A percentile compares a stretch with the other conserved stretches of the same genome.
These are phyloP conservation scores for Magallana ariakensis DNA, from an alignment of 1,140 invertebrate genomes.

Conservation along the genomic window DNA sequence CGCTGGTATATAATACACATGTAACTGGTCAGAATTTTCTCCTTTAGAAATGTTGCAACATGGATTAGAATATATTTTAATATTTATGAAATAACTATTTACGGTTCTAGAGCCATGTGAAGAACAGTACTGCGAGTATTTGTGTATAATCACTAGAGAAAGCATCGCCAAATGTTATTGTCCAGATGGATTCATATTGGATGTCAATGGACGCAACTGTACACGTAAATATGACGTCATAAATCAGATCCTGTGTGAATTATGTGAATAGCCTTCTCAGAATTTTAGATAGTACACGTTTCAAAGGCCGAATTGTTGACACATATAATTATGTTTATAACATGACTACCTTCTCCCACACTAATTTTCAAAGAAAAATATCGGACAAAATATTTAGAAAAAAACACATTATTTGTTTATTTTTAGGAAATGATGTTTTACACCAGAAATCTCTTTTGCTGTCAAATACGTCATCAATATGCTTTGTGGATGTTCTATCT, in stretches of 20 bases:
- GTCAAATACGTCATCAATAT: not conserved
- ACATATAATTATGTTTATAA: no score
- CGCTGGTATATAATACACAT: no score
- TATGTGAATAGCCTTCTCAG: no score
- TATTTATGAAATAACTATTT: no score
- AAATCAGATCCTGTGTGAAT: no score
- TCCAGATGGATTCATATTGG: constrained; percentile 7
- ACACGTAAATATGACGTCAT: constrained; percentile 22
- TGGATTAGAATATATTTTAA: no score
- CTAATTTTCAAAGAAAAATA: not conserved
- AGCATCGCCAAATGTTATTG: not conserved
- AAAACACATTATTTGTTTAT: not conserved
- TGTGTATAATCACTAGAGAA: not conserved
- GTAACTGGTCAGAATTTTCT: no score
- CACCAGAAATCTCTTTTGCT: constrained; percentile 15
- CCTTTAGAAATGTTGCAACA: no score
- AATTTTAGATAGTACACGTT: no score
- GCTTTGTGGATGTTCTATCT: not conserved
- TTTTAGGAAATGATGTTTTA: not conserved
- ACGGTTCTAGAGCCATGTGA: not conserved
- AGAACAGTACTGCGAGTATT: not conserved
- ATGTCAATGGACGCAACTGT: not conserved
- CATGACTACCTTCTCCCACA: no score
- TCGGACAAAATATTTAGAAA: not conserved
- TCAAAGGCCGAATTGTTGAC: no score